Evolutionary conservation across 2,797 vertebrate species (phyloP), one percentile per base, ranked within the genome.

Genomic region (Poeciliopsis presidionis): DNA sequence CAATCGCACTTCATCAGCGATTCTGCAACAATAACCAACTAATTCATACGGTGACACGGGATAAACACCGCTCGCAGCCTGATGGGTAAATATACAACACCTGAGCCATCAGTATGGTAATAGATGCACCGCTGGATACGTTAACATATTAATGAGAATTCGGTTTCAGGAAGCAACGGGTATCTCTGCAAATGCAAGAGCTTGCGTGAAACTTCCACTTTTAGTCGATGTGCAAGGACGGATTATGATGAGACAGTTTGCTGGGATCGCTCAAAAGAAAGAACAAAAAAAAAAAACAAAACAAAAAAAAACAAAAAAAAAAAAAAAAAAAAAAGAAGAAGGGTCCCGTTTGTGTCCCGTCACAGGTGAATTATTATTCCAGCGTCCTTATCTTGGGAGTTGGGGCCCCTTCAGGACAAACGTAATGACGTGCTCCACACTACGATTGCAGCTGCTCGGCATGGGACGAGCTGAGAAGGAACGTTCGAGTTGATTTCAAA

Each of bases 131-230:
- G 76, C 51, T 74, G 67, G 73, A 61, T 8, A 49, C 55, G 92
- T 90, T 90, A 82, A 70, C 91, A 93, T 90, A 86, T 83, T 90
- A 76, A 93, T 91, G 89, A 80, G 83, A 87, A 88, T 84, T 46
- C 78, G 30, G 47, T 76, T 77, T 82, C 14, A 16, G 73, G 80
- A 28, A 45, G 76, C 70, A 69, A 77, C 47, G 81, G 43, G 47
- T 55, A 7, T 41, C n/a, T 53, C n/a, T 53, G 43, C 76, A 28
- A 33, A 73, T 61, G 43, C 41, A 25, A 67, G 59, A 11, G 14
- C 39, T 81, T 28, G 51, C 18, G 8, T 55, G 30, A 74, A 72
- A 80, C 20, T 47, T 69, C 39, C 39, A 61, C 47, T 55, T 71
- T 72, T 39, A 76, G 63, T 73, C 46, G 70, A 20, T 51, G 43